Base-by-base conservation (phyloP, 2,888 invertebrate genomes). In the Noctua fimbriata region DNA sequence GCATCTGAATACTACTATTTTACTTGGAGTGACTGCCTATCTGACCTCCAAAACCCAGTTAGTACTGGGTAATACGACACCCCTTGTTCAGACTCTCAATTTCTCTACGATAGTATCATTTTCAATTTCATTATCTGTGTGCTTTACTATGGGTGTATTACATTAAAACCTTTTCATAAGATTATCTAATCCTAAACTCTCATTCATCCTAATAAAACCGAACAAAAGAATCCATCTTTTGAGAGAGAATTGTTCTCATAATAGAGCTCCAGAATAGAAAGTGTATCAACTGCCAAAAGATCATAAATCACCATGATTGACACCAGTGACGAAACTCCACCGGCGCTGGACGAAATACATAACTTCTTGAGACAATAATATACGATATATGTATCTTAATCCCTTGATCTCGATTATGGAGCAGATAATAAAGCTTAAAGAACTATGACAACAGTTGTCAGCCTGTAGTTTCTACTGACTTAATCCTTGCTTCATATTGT, bases 271-370 rank as follows among this genome's bases (percentile, higher is more conserved):
- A 94, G 94, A 94, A 94, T 93, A 94, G 94, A 94, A 94, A 95
- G 95, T 93, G 91, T 91, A 90, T 88, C 89, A 87, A 88, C 88
- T 90, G 90, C 82, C 92, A 93, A 80, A 86, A 80, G 47, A 76
- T 76, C 79, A 93, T 95, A 93, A 94, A 95, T 96, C 96, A 95
- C 91, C 73, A 74, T 92, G 94, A 94, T 89, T 93, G 96, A 94
- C 94, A 91, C 80, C 89, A 91, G 92, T 94, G 93, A 93, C 92
- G 93, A 93, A 94, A 94, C 91, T 76, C 81, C 69, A 70, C 78
- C 41, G 60, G 55, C 74, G 44, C 36, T 49, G 69, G 67, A 76
- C 67, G 79, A 79, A 79, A 74, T 65, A 78, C 78, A 78, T 74
- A 79, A 71, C 72, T 77, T 73, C 73, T 83, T 55, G 69, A 86